Evolutionary conservation across 2,797 vertebrate genomes (phyloP).

Genomic region (Anabas testudineus): DNA sequence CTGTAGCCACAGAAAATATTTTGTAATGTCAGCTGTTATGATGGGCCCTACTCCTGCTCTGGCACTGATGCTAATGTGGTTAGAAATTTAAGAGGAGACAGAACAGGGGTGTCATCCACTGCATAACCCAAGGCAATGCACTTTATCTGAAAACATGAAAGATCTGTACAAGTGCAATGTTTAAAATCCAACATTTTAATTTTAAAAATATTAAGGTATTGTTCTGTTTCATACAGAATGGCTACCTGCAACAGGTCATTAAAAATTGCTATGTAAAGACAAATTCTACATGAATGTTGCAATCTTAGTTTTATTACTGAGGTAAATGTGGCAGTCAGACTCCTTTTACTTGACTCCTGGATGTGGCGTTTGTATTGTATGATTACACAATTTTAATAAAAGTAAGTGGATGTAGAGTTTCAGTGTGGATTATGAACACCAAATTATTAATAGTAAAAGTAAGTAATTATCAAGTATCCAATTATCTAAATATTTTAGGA

Average conservation of each 20-base stretch:
- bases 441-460: neutral
- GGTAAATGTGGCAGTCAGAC: neutral
- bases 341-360: too few relatives aligned
- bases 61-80: constrained; percentile 64
- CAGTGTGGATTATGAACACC: neutral
- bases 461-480: neutral
- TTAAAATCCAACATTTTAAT: constrained; percentile 21
- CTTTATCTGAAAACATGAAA: constrained; percentile 45
- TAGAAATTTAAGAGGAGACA: constrained; percentile 72
- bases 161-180: constrained; percentile 14
- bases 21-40: constrained; percentile 81
- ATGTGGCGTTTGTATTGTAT: neutral
- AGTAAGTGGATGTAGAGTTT: neutral
- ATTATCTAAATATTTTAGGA: neutral
- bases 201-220: constrained; percentile 10
- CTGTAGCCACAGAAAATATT: constrained; percentile 79
- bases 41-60: constrained; percentile 75
- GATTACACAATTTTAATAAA: too few relatives aligned
- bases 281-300: neutral
- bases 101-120: constrained; percentile 66
- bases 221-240: neutral
- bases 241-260: constrained; percentile 28
- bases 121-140: constrained; percentile 62
- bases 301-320: neutral
- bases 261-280: constrained; percentile 14